Evolutionary conservation across 2,797 vertebrate genomes (phyloP).

Genomic region (Anguilla megastoma): DNA sequence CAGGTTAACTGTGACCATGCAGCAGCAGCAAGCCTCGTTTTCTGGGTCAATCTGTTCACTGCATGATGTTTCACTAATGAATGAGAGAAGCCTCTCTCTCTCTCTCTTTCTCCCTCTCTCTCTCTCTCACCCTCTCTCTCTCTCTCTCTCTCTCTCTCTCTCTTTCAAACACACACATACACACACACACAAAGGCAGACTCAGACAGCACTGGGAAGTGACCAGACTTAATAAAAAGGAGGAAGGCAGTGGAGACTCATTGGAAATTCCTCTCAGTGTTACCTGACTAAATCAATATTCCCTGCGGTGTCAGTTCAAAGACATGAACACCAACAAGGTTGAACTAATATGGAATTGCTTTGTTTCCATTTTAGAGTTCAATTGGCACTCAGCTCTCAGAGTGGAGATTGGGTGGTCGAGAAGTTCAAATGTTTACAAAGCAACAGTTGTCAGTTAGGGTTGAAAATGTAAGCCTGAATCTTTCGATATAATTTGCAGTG

Average conservation of each 20-base stretch:
- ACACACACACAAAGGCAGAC: neutral
- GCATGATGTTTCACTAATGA: neutral
- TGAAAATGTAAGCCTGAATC: neutral
- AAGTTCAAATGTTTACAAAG: neutral
- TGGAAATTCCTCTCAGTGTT: conserved; percentile 6
- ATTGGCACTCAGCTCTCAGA: neutral
- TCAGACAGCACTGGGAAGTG: conserved; percentile 6
- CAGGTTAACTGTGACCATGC: conserved; percentile 15
- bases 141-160: neutral
- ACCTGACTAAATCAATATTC: conserved; percentile 2
- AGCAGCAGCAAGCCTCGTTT: conserved; percentile 11
- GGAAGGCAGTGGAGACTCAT: neutral
- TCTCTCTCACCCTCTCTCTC: neutral
- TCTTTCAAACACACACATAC: neutral
- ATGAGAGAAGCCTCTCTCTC: neutral
- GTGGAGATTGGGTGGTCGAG: neutral
- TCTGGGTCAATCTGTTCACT: conserved; percentile 1
- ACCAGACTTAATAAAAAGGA: conserved; percentile 13
- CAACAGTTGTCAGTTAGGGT: neutral
- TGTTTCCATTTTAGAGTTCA: neutral
- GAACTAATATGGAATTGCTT: neutral
- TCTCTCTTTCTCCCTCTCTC: neutral
- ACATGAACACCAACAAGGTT: neutral
- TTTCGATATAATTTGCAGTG: neutral
- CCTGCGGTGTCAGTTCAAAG: neutral